Evolutionary conservation across 2,113 vertebrate genomes (phyloP).

Genomic region (Istiophorus platypterus): DNA sequence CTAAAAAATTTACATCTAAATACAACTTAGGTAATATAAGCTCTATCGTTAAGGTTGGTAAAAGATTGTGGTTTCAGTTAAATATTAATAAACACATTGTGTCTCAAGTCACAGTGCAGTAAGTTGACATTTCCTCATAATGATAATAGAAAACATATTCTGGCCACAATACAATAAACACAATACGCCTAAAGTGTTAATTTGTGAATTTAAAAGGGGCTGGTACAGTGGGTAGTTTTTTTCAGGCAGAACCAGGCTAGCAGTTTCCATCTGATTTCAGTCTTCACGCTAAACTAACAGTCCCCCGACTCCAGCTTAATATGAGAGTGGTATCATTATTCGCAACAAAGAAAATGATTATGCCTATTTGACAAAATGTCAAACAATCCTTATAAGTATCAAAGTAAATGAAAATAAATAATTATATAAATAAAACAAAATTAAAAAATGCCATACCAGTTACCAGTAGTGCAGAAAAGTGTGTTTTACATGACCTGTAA

Average conservation of each 20-base stretch:
- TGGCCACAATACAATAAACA: background rate
- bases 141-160: background rate
- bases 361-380: background rate
- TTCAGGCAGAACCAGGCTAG: background rate
- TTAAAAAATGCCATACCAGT: background rate
- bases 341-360: background rate
- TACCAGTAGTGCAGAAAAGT: constrained; percentile 28
- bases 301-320: background rate
- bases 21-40: background rate
- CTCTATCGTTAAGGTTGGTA: background rate
- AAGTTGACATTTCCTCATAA: too few species aligned
- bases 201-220: background rate
- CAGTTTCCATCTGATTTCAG: background rate
- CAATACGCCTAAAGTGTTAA: background rate
- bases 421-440: background rate
- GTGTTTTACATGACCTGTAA: constrained; percentile 53
- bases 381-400: background rate
- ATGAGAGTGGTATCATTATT: background rate
- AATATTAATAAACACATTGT: too few species aligned
- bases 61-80: background rate
- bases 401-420: background rate
- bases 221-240: background rate
- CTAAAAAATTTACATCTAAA: constrained; percentile 1
- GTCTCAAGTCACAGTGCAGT: too few species aligned
- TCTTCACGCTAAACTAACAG: background rate